Evolutionary conservation across 2,113 vertebrate species (phyloP).

Genomic region (Catharus fuscescens): DNA sequence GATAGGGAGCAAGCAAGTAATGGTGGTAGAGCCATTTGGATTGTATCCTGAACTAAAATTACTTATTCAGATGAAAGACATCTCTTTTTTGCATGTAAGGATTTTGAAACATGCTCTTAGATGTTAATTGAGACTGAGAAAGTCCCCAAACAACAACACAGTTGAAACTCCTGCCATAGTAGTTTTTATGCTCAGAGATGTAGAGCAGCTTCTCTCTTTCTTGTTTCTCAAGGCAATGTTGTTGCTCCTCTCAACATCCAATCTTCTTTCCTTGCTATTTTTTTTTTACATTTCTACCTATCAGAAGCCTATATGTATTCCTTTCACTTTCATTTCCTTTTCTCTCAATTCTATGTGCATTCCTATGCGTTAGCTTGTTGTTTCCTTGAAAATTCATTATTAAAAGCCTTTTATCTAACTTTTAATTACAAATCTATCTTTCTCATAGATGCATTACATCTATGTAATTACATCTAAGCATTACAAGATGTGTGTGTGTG

Average conservation of each 20-base stretch:
- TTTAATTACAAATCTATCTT: neutral
- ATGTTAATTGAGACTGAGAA: neutral
- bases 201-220: neutral
- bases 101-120: neutral
- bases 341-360: neutral
- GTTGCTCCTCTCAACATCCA: neutral
- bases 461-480: neutral
- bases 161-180: neutral
- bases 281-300: neutral
- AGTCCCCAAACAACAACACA: neutral
- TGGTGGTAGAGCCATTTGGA: neutral
- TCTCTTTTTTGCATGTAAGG: neutral
- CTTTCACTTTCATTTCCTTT: slow-evolving; percentile 1
- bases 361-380: neutral
- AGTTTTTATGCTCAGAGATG: neutral
- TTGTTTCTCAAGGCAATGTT: neutral
- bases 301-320: neutral
- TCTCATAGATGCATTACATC: neutral
- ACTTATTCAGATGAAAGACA: neutral
- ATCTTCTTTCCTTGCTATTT: neutral
- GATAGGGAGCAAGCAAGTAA: neutral
- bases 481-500: neutral
- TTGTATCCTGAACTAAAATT: neutral
- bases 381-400: neutral
- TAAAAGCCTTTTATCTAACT: neutral